Conservation (phyloP, 2,888 invertebrate genomes). For the Elmis aenea region DNA sequence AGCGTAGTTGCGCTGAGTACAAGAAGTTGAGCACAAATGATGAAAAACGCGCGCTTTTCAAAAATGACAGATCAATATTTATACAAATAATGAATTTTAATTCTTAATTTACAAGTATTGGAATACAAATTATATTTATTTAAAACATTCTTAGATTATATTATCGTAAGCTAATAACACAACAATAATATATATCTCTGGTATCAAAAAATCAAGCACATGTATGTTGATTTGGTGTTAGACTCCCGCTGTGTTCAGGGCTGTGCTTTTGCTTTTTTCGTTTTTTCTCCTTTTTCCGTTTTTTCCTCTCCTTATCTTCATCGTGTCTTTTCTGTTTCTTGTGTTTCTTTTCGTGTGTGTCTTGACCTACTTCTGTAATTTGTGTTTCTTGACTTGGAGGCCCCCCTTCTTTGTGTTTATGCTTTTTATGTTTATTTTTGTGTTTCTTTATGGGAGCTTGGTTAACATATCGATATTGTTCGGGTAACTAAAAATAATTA, state of each 20-base stretch:
- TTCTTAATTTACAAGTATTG: too few species aligned
- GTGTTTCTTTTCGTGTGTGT: constrained; percentile 91
- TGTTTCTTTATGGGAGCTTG: constrained; percentile 89
- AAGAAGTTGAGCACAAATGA: too few species aligned
- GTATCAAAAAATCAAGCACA: constrained; percentile 14
- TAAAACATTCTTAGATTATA: too few species aligned
- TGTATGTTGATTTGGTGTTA: constrained; percentile 56
- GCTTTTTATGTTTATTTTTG: constrained; percentile 93
- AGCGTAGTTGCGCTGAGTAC: too few species aligned
- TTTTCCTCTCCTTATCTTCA: constrained; percentile 89
- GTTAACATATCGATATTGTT: constrained; percentile 90
- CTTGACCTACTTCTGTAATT: constrained; percentile 58
- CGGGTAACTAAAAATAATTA: constrained; percentile 64
- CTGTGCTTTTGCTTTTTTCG: constrained; percentile 92
- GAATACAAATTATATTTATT: too few species aligned
- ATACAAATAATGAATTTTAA: too few species aligned
- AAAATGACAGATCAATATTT: too few species aligned
- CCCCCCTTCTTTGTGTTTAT: constrained; percentile 85
- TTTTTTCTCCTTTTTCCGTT: constrained; percentile 92
- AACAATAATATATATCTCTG: too few species aligned
- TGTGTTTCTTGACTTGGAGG: constrained; percentile 72
- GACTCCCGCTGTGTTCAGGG: constrained; percentile 73
- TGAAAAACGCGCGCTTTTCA: too few species aligned
- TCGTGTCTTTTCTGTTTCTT: constrained; percentile 92
- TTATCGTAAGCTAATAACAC: too few species aligned